Evolutionary conservation across 1,140 invertebrate species (phyloP).

Genomic region (Drosophila kanapiae): DNA sequence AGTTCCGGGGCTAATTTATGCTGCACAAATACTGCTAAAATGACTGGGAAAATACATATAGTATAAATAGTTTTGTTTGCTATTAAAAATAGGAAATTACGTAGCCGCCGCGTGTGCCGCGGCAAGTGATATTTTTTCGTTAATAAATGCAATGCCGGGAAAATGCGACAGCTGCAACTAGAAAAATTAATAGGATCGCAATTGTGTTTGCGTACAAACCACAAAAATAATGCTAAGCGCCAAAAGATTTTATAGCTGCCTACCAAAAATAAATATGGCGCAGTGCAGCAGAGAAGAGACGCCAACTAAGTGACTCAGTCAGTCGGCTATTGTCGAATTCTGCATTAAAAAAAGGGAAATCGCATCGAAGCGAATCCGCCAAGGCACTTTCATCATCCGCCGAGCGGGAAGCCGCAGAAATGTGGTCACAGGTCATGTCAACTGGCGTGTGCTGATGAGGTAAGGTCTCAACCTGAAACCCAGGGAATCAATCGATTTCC

Average conservation of each 20-base stretch:
- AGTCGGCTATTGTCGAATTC: constrained; percentile 19
- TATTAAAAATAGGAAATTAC: constrained; percentile 65
- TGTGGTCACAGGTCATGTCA: constrained; percentile 58
- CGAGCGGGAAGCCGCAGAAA: constrained; percentile 61
- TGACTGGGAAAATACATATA: constrained; percentile 5
- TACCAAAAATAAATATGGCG: constrained; percentile 71
- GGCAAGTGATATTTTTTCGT: constrained; percentile 29
- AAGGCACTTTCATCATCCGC: constrained; percentile 38
- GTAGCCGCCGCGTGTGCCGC: constrained; percentile 65
- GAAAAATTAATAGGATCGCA: constrained; percentile 61
- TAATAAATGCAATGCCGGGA: constrained; percentile 41
- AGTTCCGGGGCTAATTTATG: constrained; percentile 50
- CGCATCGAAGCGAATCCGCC: constrained; percentile 9
- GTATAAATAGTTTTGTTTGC: constrained; percentile 35
- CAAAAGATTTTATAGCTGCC: constrained; percentile 60
- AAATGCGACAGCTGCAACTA: constrained; percentile 69
- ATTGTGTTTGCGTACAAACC: constrained; percentile 50
- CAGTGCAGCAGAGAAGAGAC: constrained; percentile 23
- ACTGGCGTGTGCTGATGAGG: constrained; percentile 19
- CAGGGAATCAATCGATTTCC: constrained; percentile 67
- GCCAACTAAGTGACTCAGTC: constrained; percentile 30
- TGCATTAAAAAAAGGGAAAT: neutral
- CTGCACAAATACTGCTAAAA: constrained; percentile 15
- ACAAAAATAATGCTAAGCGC: constrained; percentile 13
- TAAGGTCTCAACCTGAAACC: constrained; percentile 7